Evolutionary conservation across 2,797 vertebrate genomes (phyloP).

Genomic region (Malurus splendens): DNA sequence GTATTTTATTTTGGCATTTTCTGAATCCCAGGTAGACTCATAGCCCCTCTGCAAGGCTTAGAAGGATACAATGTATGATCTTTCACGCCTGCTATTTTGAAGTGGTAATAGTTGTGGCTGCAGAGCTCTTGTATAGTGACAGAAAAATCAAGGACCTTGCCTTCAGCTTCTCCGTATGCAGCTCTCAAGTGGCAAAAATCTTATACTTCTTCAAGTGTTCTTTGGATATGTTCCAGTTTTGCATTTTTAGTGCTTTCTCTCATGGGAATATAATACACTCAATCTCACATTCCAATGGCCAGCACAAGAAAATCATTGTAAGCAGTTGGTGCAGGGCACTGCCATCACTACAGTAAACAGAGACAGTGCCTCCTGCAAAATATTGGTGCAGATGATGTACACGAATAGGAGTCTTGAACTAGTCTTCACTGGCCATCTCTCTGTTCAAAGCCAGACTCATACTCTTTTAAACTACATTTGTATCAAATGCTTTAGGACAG

Average conservation of each 20-base stretch:
- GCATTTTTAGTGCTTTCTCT: neutral
- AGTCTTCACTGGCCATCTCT: neutral
- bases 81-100: neutral
- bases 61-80: neutral
- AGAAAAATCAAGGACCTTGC: neutral
- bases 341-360: neutral
- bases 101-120: neutral
- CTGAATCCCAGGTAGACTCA: neutral
- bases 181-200: neutral
- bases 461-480: neutral
- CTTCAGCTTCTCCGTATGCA: neutral
- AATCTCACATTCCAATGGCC: neutral
- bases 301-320: neutral
- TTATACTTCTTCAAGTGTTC: neutral
- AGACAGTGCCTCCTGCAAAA: neutral
- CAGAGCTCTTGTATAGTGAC: neutral
- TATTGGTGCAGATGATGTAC: accelerated
- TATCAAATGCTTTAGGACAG: neutral
- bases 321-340: neutral
- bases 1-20: neutral
- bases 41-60: neutral
- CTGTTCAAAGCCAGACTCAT: neutral
- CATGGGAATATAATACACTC: neutral
- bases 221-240: neutral
- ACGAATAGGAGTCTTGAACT: neutral